Conservation (phyloP, 2,888 invertebrate species). For the Hirtodrosophila cameraria region DNA sequence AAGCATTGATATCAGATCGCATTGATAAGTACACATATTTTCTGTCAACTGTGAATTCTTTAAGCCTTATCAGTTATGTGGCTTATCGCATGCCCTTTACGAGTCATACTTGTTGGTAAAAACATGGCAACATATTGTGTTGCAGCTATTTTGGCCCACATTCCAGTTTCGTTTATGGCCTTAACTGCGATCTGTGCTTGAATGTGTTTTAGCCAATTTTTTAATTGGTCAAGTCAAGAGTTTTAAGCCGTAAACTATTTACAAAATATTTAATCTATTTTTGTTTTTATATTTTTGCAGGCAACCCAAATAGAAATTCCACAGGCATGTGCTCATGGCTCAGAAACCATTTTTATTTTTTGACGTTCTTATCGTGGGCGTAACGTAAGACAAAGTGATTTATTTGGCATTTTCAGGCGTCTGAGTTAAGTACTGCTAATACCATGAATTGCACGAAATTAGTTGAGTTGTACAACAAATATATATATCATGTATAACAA, state of each 20-base stretch:
- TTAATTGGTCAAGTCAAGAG: background rate
- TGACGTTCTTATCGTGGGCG: slow-evolving; percentile 44
- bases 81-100: slow-evolving; percentile 11
- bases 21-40: slow-evolving; percentile 8
- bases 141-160: slow-evolving; percentile 4
- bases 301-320: slow-evolving; percentile 50
- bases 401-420: slow-evolving; percentile 25
- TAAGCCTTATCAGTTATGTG: slow-evolving; percentile 8
- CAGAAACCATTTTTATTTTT: slow-evolving; percentile 20
- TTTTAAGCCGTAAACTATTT: background rate
- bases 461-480: slow-evolving; percentile 3
- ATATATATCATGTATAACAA: slow-evolving; percentile 8
- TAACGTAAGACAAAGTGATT: slow-evolving; percentile 39
- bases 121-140: background rate
- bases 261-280: slow-evolving; percentile 13
- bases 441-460: slow-evolving; percentile 9
- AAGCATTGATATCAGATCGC: slow-evolving; percentile 11
- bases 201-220: slow-evolving; percentile 5
- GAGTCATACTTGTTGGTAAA: no score
- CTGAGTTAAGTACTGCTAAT: slow-evolving; percentile 17
- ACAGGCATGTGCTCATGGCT: slow-evolving; percentile 54
- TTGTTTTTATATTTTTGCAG: background rate
- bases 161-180: background rate
- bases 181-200: background rate
- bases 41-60: background rate